Conservation (phyloP, 2,888 invertebrate genomes). For the Reticulitermes lucifugus region DNA sequence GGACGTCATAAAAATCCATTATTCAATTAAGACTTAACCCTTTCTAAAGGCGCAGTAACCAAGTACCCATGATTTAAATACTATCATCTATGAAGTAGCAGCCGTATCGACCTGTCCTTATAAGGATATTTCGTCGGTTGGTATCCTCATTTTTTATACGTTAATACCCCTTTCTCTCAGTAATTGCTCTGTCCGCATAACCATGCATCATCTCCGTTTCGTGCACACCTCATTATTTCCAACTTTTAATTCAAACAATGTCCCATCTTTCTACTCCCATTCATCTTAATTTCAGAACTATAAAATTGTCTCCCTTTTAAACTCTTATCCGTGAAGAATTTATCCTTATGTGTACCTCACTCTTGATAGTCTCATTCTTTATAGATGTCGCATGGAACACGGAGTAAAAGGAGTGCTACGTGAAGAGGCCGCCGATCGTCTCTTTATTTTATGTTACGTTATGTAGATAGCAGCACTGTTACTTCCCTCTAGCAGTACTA, state of each 20-base stretch:
- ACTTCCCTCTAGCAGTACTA: too few relatives aligned
- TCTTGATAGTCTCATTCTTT: background rate
- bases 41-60: too few relatives aligned
- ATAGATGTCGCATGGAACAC: background rate
- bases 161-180: background rate
- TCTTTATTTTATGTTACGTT: background rate
- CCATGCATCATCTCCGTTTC: conserved; percentile 2
- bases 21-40: too few relatives aligned
- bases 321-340: conserved; percentile 3
- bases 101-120: background rate
- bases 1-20: too few relatives aligned
- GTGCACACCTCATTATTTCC: background rate
- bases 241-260: background rate
- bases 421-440: background rate
- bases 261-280: background rate
- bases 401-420: background rate
- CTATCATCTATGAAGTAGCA: too few relatives aligned
- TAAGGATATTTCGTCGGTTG: background rate
- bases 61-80: too few relatives aligned
- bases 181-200: background rate
- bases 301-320: conserved; percentile 14
- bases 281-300: conserved; percentile 4
- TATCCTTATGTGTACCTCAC: background rate
- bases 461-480: background rate
- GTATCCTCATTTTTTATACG: background rate